phyloP scores from a whole-genome alignment of 2,797 vertebrate species.

The Lutjanus argentimaculatus region DNA sequence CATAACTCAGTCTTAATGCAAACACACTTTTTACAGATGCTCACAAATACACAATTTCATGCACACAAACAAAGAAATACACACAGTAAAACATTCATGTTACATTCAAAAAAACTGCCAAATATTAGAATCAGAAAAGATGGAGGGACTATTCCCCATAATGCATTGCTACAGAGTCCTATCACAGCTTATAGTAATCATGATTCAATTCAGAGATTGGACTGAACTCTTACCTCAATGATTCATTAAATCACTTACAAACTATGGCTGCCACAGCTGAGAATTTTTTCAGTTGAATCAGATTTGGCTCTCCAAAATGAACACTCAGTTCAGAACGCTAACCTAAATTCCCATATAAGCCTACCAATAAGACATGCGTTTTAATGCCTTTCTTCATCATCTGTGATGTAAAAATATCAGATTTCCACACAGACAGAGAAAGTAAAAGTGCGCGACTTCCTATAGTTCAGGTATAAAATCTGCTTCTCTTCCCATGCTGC shows the following conservation, averaged over 20 bases:
- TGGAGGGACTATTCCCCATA: background rate
- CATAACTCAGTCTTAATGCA: background rate
- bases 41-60: conserved; percentile 1
- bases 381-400: too few relatives aligned
- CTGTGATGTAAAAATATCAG: too few relatives aligned
- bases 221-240: background rate
- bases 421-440: too few relatives aligned
- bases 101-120: background rate
- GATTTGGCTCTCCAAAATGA: too few relatives aligned
- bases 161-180: conserved; percentile 1
- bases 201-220: conserved; percentile 1
- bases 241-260: background rate
- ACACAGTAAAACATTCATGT: background rate
- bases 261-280: background rate
- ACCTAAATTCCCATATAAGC: too few relatives aligned
- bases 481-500: too few relatives aligned
- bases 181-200: conserved; percentile 1
- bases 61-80: background rate
- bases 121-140: background rate
- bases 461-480: too few relatives aligned
- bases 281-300: too few relatives aligned
- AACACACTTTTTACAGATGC: background rate
- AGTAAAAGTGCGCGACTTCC: too few relatives aligned
- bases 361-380: too few relatives aligned
- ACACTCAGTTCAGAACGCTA: too few relatives aligned